Evolutionary conservation across 92 coral and sea anemone genomes (phyloP).

Genomic region (Actinostola sp.): DNA sequence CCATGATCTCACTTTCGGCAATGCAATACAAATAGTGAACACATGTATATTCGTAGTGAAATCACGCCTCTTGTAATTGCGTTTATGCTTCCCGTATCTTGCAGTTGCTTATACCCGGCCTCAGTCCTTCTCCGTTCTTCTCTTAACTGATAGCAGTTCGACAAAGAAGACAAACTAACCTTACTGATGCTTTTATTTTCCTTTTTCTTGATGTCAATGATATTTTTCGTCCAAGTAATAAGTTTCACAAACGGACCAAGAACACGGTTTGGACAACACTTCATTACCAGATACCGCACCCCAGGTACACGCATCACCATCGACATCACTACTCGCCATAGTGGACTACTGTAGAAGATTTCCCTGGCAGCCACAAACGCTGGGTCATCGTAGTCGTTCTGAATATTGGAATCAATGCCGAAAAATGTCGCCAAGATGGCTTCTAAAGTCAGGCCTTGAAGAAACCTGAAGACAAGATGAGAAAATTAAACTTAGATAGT

Average conservation of each 20-base stretch:
- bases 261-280: constrained; percentile 36
- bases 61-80: no score
- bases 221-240: not conserved
- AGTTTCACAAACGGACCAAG: constrained; percentile 10
- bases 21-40: no score
- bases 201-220: not conserved
- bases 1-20: no score
- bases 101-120: no score
- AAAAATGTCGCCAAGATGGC: constrained; percentile 59
- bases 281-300: constrained; percentile 22
- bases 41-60: no score
- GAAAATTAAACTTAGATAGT: no score
- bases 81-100: no score
- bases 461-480: constrained; percentile 36
- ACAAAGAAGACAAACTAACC: not conserved
- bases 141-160: no score
- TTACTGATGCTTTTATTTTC: not conserved
- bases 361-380: constrained; percentile 50
- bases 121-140: no score
- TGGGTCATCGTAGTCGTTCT: constrained; percentile 66
- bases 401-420: constrained; percentile 67
- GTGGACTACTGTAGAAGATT: constrained; percentile 12
- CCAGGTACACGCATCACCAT: constrained; percentile 39
- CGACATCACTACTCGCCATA: constrained; percentile 6
- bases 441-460: constrained; percentile 75